Base-by-base conservation (phyloP, 2,888 invertebrate genomes). In the Tenthredo scrophulariae region DNA sequence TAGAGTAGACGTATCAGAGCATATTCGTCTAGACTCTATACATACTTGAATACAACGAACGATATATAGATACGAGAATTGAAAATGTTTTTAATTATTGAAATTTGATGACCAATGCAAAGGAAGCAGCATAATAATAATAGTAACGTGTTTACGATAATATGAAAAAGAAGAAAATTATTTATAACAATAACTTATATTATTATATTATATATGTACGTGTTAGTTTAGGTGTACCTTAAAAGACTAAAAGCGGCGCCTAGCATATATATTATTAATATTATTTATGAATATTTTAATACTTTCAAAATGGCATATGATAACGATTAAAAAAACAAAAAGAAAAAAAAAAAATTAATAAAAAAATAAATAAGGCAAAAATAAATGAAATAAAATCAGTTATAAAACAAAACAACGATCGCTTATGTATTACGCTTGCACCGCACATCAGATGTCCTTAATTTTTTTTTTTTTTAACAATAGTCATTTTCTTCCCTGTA, bases 201-300 rank as follows among this genome's bases (percentile, higher is more conserved):
- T 37, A 37, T 37, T 37, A 37, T 54, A 79, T 18, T 33, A 54
- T 54, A 54, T 54, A 82, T 62, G 18, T 90, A 91, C 89, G 90
- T 91, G 89, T 89, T 92, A 91, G 90, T 89, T 89, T 90, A 92
- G 90, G 88, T 90, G 87, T 91, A 91, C 88, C 87, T 89, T 89
- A 87, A 90, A 92, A 91, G 91, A 91, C 91, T 92, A 91, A 90
- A 91, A 89, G 89, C 89, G 87, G 91, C 91, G 90, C 91, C 90
- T 91, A 90, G 89, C 89, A 85, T 90, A 90, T 33, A 80, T 83
- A 89, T 89, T 88, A 91, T 89, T 90, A 90, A 90, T 91, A 90
- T 91, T 92, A 92, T 92, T 92, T 92, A 92, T 92, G 92, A 90
- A 89, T 91, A 91, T 91, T 92, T 92, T 90, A 92, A 90, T 91